Conservation (phyloP, 1,140 invertebrate species). For the Hirudo medicinalis region DNA sequence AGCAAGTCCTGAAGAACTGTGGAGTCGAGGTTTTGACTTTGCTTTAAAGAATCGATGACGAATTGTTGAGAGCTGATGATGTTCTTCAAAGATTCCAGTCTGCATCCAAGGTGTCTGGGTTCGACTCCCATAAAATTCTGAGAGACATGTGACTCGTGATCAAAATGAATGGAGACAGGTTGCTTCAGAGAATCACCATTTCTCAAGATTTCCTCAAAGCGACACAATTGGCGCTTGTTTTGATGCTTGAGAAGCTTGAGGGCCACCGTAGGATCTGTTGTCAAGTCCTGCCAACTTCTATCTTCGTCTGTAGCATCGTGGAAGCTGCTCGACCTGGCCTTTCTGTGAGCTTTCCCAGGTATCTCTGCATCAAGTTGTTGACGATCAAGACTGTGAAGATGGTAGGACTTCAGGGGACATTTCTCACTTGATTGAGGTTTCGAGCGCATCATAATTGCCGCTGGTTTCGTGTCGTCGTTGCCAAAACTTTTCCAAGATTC, state of each 20-base stretch:
- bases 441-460: no score
- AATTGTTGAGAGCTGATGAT: constrained; percentile 8
- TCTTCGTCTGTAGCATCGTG: constrained; percentile 1
- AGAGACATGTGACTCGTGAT: not conserved
- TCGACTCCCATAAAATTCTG: constrained; percentile 4
- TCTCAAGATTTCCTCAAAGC: not conserved
- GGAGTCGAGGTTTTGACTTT: not conserved
- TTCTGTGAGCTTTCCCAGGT: not conserved
- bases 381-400: no score
- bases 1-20: not conserved
- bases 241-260: not conserved
- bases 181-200: not conserved
- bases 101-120: constrained; percentile 3
- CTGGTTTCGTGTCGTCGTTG: no score
- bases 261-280: not conserved
- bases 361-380: no score
- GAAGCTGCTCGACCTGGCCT: constrained; percentile 3
- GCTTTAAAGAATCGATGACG: constrained; percentile 3
- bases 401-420: no score
- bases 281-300: not conserved
- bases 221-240: not conserved
- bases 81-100: not conserved
- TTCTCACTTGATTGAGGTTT: no score
- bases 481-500: no score
- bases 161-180: not conserved